Base-by-base conservation (phyloP, 2,888 invertebrate genomes). In the Sinopyrophorus schimmeli region DNA sequence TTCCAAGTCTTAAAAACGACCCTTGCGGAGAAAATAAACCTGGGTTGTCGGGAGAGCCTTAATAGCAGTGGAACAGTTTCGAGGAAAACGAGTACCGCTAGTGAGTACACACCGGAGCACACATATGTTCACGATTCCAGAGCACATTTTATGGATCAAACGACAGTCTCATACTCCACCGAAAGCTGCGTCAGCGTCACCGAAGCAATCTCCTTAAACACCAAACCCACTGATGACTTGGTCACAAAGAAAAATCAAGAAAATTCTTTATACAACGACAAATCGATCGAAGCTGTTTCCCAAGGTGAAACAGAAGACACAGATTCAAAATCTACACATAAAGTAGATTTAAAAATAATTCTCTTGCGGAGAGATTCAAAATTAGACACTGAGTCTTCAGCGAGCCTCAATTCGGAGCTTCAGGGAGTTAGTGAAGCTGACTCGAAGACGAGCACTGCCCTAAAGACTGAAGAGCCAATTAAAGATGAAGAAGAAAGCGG, bases 61-160 rank as follows among this genome's bases (percentile, higher is more conserved):
- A 74, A 74, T 55, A 74, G 73, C 42, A 73, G 72, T 54, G 73
- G 72, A 11, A 73, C 73, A 0, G 72, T 74, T 2, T 79, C 79
- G 0, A 69, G 80, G n/a, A 80, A 80, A 60, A 79, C 80, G 0
- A 79, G 79, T 60, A 79, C 80, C 0, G 76, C 79, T 3, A 79
- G 79, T 11, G 80, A 80, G 53, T 79, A 78, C 57, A 78, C 79
- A 11, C 79, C 80, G 0, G 80, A 80, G 53, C 77, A 77, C 55
- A 79, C 79, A 7, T 70, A 69, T 42, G 62, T 67, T 18, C 62
- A 63, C 4, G 66, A 69, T 46, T 59, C 43, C 11, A 57, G 61
- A 14, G 49, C 49, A 12, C 52, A 57, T 1, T 49, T 57, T 11
- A 55, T 55, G 1, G 59, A 60, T 5, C 54, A 60, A 26, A 57